phyloP scores from a whole-genome alignment of 2,888 invertebrate species.

The Rhaphigaster nebulosa region DNA sequence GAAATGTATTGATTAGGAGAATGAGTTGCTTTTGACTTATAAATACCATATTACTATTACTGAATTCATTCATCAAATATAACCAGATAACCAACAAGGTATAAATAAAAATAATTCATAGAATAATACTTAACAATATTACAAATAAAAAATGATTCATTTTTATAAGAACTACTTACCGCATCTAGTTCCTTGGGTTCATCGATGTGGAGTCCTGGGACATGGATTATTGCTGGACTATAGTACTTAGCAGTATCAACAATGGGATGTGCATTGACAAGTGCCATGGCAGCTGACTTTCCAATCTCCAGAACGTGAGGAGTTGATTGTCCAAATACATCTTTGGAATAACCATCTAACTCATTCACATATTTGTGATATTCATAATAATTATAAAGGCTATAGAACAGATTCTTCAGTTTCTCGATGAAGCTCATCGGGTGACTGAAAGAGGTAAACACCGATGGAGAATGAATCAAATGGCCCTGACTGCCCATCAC shows the following conservation, averaged over 20 bases:
- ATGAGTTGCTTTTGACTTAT: too few species aligned
- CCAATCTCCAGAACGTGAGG: background rate
- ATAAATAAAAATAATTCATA: too few species aligned
- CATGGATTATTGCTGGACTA: background rate
- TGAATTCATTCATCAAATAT: too few species aligned
- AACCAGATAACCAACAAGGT: too few species aligned
- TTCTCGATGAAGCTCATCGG: slow-evolving; percentile 3
- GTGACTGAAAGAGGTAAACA: background rate
- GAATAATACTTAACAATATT: too few species aligned
- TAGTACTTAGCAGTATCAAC: background rate
- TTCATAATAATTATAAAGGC: background rate
- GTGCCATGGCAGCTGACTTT: background rate
- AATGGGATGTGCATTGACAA: background rate
- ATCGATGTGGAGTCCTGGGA: background rate
- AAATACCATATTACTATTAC: too few species aligned
- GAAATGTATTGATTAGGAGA: too few species aligned
- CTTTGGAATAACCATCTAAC: background rate
- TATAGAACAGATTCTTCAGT: background rate
- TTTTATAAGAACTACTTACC: background rate
- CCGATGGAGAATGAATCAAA: background rate
- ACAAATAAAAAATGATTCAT: too few species aligned
- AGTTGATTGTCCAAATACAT: background rate
- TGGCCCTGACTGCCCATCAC: background rate
- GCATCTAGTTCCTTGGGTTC: background rate
- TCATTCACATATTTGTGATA: background rate